Evolutionary conservation across 1,140 invertebrate species (phyloP).

Genomic region (Macrotrachela quadricornifera): DNA sequence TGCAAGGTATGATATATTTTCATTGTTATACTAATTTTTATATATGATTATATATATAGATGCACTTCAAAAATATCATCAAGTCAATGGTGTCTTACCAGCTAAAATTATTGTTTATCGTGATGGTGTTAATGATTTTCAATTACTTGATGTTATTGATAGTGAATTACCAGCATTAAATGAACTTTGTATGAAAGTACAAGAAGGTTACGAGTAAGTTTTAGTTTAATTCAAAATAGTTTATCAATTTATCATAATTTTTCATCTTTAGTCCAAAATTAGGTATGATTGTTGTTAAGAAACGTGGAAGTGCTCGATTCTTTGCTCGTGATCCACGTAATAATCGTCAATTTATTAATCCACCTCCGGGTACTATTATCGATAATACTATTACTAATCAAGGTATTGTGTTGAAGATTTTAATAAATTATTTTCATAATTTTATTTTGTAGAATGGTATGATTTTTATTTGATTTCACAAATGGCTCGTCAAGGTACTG

Average conservation of each 20-base stretch:
- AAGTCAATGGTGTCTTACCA: constrained; percentile 1
- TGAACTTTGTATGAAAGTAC: not conserved
- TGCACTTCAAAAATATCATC: constrained; percentile 4
- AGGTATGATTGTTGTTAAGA: constrained; percentile 28
- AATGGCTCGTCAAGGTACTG: constrained; percentile 50
- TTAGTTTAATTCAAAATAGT: not conserved
- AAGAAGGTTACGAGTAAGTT: not conserved
- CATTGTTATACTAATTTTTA: no score
- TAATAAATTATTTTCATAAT: constrained; percentile 13
- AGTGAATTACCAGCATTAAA: not conserved
- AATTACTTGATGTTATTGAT: constrained; percentile 34
- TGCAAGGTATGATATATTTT: no score
- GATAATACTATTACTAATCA: constrained; percentile 58
- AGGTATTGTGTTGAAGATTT: constrained; percentile 44
- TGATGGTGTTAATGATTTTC: constrained; percentile 75
- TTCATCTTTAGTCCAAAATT: not conserved
- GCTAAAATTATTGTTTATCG: constrained; percentile 52
- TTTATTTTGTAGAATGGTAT: constrained; percentile 34
- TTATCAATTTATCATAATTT: not conserved
- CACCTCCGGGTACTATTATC: constrained; percentile 56
- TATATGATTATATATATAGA: constrained; percentile 9
- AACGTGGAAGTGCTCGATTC: constrained; percentile 15
- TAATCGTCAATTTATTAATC: constrained; percentile 41
- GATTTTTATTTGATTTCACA: constrained; percentile 64
- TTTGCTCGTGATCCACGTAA: constrained; percentile 9